Conservation (phyloP, 2,113 vertebrate species). For the Felis catus region DNA sequence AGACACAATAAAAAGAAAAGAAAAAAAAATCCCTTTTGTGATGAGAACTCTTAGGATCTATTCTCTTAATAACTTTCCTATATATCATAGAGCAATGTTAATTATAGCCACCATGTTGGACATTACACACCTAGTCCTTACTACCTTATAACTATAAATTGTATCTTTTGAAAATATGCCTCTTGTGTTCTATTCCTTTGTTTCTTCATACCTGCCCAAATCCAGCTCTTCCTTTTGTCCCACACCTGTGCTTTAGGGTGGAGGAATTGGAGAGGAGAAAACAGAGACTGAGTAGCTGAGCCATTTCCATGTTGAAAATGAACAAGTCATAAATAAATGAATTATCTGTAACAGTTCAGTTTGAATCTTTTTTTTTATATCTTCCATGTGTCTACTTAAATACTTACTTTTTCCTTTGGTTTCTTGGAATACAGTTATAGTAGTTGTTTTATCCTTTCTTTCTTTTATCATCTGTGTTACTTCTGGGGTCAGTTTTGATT, state of each 20-base stretch:
- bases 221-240: neutral
- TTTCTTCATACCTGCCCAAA: neutral
- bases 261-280: neutral
- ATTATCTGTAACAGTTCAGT: neutral
- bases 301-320: neutral
- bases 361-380: neutral
- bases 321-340: neutral
- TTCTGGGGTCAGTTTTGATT: neutral
- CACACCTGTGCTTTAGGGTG: neutral
- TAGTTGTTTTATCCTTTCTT: neutral
- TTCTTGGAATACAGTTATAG: neutral
- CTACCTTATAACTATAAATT: neutral
- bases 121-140: neutral
- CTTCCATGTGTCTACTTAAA: neutral
- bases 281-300: neutral
- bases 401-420: neutral
- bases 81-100: neutral
- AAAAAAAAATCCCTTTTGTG: neutral
- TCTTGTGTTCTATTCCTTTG: neutral
- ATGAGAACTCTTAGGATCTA: neutral
- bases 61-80: too few relatives aligned
- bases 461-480: neutral
- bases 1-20: neutral
- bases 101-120: neutral
- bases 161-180: neutral